These are phyloP conservation scores for Brachionus sp. DNA, from an alignment of 1,140 invertebrate genomes.

Conservation along the genomic window DNA sequence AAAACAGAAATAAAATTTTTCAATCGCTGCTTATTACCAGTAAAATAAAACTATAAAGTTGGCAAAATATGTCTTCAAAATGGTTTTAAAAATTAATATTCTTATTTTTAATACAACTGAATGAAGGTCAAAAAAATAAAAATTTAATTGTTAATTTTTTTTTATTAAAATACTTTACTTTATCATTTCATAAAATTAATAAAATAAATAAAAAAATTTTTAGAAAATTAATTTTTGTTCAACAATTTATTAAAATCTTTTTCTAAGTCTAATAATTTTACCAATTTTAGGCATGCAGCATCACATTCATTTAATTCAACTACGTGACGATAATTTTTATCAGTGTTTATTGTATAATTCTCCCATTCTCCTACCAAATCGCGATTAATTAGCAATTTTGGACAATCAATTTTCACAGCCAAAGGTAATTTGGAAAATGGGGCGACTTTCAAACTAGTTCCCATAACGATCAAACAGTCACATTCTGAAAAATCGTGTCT, in stretches of 20 bases:
- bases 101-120: too few species aligned
- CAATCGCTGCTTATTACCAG: too few species aligned
- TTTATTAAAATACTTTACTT: too few species aligned
- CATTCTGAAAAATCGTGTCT: conserved; percentile 74
- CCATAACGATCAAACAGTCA: conserved; percentile 89
- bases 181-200: too few species aligned
- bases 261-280: background rate
- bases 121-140: too few species aligned
- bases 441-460: conserved; percentile 86
- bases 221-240: background rate
- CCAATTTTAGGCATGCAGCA: background rate
- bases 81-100: too few species aligned
- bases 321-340: background rate
- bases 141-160: too few species aligned
- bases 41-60: too few species aligned
- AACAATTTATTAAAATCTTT: conserved; percentile 13
- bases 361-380: conserved; percentile 18
- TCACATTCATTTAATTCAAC: conserved; percentile 6
- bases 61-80: too few species aligned
- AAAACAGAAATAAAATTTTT: too few species aligned
- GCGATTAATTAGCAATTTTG: conserved; percentile 23
- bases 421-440: conserved; percentile 67
- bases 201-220: too few species aligned
- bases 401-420: background rate
- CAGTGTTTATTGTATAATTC: background rate